Conservation (phyloP, 2,113 vertebrate species). For the Pseudorectes ferrugineus region DNA sequence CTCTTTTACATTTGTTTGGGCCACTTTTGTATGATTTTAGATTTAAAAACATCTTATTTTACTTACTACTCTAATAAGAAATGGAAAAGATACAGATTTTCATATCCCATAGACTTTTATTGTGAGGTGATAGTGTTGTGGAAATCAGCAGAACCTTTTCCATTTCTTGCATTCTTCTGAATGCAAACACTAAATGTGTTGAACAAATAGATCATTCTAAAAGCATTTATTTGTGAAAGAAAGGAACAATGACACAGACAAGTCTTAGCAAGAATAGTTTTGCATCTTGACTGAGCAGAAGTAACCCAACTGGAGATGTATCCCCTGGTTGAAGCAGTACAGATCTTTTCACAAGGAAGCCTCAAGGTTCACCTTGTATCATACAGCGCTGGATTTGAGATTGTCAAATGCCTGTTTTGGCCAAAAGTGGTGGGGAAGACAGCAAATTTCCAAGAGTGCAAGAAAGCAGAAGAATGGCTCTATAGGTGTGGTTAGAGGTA, state of each 20-base stretch:
- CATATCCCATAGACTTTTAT: neutral
- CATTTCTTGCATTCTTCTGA: neutral
- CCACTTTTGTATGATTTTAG: neutral
- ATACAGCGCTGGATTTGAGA: neutral
- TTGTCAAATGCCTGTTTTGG: neutral
- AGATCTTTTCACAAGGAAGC: neutral
- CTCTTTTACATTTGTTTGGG: neutral
- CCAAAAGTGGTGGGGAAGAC: neutral
- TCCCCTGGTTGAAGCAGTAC: neutral
- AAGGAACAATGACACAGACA: neutral
- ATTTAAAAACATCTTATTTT: neutral
- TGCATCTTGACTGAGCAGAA: neutral
- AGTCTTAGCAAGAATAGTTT: neutral
- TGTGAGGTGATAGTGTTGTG: neutral
- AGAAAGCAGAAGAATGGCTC: neutral
- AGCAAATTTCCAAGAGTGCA: neutral
- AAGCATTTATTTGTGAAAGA: neutral
- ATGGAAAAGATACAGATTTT: neutral
- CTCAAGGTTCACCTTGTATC: neutral
- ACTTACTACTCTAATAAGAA: neutral
- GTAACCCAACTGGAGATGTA: neutral
- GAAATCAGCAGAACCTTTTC: neutral
- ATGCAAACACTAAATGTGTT: neutral
- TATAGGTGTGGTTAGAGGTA: neutral
- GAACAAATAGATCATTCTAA: conserved; percentile 2